Conservation (phyloP, 2,113 vertebrate genomes). For the Phrynosoma platyrhinos region DNA sequence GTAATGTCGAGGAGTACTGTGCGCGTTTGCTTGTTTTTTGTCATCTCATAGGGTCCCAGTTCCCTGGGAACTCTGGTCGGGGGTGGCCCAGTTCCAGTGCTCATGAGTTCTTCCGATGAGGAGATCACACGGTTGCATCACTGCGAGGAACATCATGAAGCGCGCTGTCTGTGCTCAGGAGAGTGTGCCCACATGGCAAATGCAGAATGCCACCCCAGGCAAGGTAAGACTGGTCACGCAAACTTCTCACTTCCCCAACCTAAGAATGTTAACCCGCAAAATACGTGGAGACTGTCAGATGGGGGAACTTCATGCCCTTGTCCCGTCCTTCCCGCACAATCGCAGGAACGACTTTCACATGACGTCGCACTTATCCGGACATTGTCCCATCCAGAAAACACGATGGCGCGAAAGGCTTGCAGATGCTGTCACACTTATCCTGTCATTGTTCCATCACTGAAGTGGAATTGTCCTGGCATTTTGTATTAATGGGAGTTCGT, state of each 20-base stretch:
- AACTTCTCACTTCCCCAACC: not conserved
- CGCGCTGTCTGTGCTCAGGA: rapidly evolving
- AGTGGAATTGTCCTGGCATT: no score
- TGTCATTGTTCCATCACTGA: no score
- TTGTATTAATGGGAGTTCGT: no score
- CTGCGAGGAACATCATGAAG: not conserved
- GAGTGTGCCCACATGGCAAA: not conserved
- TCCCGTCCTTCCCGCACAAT: no score
- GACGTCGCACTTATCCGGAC: no score
- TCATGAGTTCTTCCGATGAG: not conserved
- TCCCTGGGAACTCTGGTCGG: not conserved
- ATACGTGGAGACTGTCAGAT: no score
- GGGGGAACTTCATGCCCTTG: no score
- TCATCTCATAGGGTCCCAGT: not conserved
- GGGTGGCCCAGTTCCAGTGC: not conserved
- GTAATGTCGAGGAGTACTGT: not conserved
- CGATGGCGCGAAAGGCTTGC: no score
- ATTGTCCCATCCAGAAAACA: no score
- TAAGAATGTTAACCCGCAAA: no score
- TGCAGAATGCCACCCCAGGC: rapidly evolving
- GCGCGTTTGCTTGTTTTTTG: not conserved
- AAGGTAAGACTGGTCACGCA: not conserved
- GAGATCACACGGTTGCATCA: not conserved
- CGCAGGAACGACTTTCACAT: no score
- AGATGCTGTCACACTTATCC: no score